Evolutionary conservation across 2,113 vertebrate species (phyloP).

Genomic region (Pluvianellus socialis): DNA sequence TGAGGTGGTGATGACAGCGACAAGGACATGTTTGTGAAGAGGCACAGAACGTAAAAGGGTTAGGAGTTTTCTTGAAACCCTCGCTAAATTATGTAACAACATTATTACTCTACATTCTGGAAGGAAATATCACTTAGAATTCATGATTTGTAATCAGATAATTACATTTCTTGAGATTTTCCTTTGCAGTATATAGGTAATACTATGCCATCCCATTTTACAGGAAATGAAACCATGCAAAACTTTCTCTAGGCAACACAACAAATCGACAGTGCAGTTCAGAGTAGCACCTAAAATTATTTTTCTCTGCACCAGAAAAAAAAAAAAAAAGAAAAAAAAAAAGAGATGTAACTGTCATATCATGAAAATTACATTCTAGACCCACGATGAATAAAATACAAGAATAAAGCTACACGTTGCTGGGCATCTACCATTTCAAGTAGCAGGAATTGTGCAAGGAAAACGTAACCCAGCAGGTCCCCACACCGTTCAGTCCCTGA

Average conservation of each 20-base stretch:
- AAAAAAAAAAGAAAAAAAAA: background rate
- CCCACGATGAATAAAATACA: background rate
- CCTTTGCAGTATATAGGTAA: background rate
- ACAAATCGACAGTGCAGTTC: background rate
- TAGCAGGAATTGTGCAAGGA: background rate
- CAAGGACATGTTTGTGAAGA: background rate
- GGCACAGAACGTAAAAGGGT: background rate
- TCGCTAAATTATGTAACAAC: background rate
- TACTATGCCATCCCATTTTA: background rate
- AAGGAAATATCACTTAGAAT: background rate
- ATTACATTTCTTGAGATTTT: background rate
- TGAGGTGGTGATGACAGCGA: background rate
- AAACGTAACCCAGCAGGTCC: background rate
- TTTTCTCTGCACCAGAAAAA: background rate
- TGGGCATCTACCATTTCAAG: background rate
- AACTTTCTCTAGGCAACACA: background rate
- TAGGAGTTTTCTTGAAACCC: background rate
- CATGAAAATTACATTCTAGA: background rate
- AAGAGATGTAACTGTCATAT: background rate
- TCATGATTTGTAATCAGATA: background rate
- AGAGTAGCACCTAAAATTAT: background rate
- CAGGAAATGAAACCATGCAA: background rate
- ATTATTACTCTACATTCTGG: background rate
- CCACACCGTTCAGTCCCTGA: background rate
- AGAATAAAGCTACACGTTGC: background rate